phyloP scores from a whole-genome alignment of 2,113 vertebrate species.

The Paralichthys olivaceus region DNA sequence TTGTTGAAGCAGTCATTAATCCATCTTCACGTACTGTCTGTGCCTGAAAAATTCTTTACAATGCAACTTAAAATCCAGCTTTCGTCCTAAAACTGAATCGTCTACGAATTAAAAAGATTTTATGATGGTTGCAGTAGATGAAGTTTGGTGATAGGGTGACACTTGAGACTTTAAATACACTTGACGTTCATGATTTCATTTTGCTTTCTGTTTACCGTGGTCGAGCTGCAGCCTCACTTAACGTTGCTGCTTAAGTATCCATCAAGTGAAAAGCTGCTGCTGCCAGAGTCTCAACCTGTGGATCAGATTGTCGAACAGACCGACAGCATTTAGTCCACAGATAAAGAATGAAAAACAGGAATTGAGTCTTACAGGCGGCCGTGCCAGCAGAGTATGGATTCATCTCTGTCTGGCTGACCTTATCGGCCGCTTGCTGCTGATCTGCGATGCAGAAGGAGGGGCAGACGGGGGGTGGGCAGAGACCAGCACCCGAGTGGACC shows the following conservation, averaged over 20 bases:
- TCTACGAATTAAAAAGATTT: too few relatives aligned
- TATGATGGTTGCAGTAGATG: too few relatives aligned
- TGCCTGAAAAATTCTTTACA: not conserved
- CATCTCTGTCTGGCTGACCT: conserved; percentile 68
- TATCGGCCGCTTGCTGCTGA: conserved; percentile 59
- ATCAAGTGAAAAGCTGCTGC: conserved; percentile 7
- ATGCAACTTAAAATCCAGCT: not conserved
- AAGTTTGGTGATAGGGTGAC: too few relatives aligned
- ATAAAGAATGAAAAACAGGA: conserved; percentile 44
- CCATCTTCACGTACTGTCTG: too few relatives aligned
- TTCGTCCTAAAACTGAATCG: not conserved
- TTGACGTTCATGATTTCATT: not conserved
- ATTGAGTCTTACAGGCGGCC: conserved; percentile 61
- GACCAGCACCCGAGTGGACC: conserved; percentile 69
- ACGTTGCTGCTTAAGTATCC: conserved; percentile 9
- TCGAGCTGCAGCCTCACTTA: conserved; percentile 4
- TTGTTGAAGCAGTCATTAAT: too few relatives aligned
- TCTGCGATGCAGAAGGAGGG: conserved; percentile 59
- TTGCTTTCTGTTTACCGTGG: not conserved
- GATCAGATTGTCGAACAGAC: conserved; percentile 4
- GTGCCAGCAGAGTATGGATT: conserved; percentile 69
- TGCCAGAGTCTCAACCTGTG: conserved; percentile 19
- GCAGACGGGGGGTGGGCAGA: conserved; percentile 65
- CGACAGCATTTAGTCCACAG: conserved; percentile 11
- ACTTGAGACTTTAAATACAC: not conserved